Evolutionary conservation across 2,888 invertebrate genomes (phyloP).

Genomic region (Andrena minutula): DNA sequence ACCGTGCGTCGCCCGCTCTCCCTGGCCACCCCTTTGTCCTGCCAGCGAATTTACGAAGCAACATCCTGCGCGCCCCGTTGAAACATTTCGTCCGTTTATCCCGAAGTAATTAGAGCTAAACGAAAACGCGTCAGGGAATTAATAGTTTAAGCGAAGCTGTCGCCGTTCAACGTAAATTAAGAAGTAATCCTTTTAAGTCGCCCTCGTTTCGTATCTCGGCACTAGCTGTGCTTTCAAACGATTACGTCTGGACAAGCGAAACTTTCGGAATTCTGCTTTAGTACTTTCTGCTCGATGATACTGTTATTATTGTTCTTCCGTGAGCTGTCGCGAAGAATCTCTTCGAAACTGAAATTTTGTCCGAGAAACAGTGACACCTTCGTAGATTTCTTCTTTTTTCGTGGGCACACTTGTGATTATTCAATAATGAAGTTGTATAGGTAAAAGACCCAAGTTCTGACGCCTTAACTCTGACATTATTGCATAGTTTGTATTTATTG

Average conservation of each 20-base stretch:
- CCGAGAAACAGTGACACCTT: not conserved
- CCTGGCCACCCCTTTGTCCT: conserved; percentile 23
- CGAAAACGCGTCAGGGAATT: conserved; percentile 35
- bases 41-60: conserved; percentile 23
- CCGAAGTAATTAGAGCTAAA: conserved; percentile 29
- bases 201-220: conserved; percentile 8
- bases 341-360: not conserved
- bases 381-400: not conserved
- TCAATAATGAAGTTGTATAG: no score
- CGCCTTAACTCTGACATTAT: no score
- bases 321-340: not conserved
- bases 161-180: conserved; percentile 39
- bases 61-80: not conserved
- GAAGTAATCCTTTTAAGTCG: conserved; percentile 43
- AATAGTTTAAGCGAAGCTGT: conserved; percentile 44
- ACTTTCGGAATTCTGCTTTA: conserved; percentile 16
- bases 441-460: no score
- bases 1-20: not conserved
- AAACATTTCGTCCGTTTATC: conserved; percentile 44
- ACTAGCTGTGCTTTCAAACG: conserved; percentile 13
- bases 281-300: not conserved
- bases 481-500: no score
- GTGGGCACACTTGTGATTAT: not conserved
- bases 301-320: not conserved
- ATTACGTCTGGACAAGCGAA: conserved; percentile 27